Evolutionary conservation across 2,113 vertebrate species (phyloP).

Genomic region (Hippocampus abdominalis): DNA sequence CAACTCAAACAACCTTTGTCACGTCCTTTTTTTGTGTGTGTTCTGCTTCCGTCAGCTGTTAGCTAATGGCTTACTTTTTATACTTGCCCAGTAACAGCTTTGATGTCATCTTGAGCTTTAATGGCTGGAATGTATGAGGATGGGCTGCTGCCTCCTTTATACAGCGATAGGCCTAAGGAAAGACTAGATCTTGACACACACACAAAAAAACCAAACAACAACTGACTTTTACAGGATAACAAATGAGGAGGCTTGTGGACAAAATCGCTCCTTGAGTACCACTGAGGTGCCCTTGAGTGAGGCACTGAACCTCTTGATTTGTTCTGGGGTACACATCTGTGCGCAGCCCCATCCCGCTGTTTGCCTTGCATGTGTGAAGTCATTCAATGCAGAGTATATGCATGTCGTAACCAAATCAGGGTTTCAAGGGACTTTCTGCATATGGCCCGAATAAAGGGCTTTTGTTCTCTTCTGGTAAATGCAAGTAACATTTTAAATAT

Average conservation of each 20-base stretch:
- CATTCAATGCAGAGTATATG: neutral
- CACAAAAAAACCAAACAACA: neutral
- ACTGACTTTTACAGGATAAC: neutral
- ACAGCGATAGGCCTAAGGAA: neutral
- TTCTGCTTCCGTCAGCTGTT: constrained; percentile 34
- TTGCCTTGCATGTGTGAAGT: neutral
- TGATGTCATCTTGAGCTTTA: neutral
- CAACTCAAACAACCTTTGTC: constrained; percentile 73
- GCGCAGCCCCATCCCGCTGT: neutral
- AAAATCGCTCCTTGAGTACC: neutral
- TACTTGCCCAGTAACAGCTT: neutral
- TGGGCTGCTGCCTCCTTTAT: neutral
- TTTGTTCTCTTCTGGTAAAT: neutral
- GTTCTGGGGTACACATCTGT: neutral
- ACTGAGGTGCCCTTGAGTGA: neutral
- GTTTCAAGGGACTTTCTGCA: neutral
- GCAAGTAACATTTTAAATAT: neutral
- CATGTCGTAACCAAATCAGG: neutral
- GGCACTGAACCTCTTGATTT: neutral
- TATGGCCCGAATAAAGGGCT: neutral
- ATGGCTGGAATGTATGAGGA: neutral
- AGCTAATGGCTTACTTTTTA: neutral
- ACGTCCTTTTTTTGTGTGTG: constrained; percentile 34
- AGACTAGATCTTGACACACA: neutral
- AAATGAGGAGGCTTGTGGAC: neutral